Base-by-base conservation (phyloP, 1,140 invertebrate genomes). In the Plectus sambesii region DNA sequence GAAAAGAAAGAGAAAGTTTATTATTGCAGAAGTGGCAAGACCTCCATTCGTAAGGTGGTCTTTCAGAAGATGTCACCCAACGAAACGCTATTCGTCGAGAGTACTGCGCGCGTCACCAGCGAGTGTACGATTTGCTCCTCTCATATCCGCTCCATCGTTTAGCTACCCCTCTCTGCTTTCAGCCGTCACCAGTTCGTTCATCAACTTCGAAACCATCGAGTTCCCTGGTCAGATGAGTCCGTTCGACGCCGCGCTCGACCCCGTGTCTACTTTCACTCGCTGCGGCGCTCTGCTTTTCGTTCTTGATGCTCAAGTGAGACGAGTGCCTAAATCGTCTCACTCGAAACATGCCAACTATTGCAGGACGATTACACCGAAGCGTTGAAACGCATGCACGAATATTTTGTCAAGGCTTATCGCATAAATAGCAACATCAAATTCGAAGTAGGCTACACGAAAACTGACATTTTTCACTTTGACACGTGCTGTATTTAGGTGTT, bases 41-140 rank as follows among this genome's bases (percentile, higher is more conserved):
- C 92, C n/a, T 98, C 93, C 2, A 99, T 99, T 67, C 87, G 96
- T 70, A 98, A 98, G 77, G 94, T 99, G 5, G 93, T 99, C 9
- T 99, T 99, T 74, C 92, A 98, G 67, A 98, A 99, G 77, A 97
- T 98, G 86, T 93, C 90, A 8, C 94, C 94, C 5, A 98, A 97
- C 75, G 93, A 99, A 75, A 99, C 94, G 2, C 74, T 99, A n/a
- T 98, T 98, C 63, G 74, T 98, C 30, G 93, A 97, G 72, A 92
- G 87, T 58, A 99, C 92, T 46, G 94, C 92, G 69, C 90, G 96
- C 78, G 90, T 98, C 57, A 84, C 92, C 2, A 96, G 94, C 76
- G 89, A 97, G 74, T 87, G 93, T 75, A 59, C 66, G 61, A 58
- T 41, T 8, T 17, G 22, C 8, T 12, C 8, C 20, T 37, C 5